These are phyloP conservation scores for Remorina albescens DNA, from an alignment of 2,797 vertebrate genomes.

Conservation along the genomic window DNA sequence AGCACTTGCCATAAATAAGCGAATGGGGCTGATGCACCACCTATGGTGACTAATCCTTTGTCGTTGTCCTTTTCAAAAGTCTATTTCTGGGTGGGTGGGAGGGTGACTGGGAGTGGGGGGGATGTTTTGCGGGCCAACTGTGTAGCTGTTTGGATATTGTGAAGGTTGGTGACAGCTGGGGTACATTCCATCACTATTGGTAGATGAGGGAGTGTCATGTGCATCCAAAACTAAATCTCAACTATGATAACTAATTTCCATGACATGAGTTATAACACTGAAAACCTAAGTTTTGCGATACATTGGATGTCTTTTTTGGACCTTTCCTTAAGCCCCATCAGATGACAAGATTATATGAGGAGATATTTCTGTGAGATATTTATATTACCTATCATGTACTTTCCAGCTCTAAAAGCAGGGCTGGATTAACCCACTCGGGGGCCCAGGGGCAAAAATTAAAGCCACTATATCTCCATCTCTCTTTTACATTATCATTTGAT, in stretches of 20 bases:
- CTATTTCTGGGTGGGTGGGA: slow-evolving; percentile 90
- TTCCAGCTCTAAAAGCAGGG: slow-evolving; percentile 27
- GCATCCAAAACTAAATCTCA: slow-evolving; percentile 58
- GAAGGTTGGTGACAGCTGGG: slow-evolving; percentile 82
- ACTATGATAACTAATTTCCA: slow-evolving; percentile 46
- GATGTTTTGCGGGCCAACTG: slow-evolving; percentile 85
- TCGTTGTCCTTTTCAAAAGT: slow-evolving; percentile 88
- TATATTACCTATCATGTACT: slow-evolving; percentile 10
- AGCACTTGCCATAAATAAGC: slow-evolving; percentile 87
- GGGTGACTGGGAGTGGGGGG: slow-evolving; percentile 62
- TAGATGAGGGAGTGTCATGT: slow-evolving; percentile 83
- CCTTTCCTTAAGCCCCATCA: not conserved
- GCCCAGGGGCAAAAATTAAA: not conserved
- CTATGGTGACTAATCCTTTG: slow-evolving; percentile 88
- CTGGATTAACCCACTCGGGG: not conserved
- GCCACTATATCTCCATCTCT: not conserved
- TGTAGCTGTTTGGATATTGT: slow-evolving; percentile 72
- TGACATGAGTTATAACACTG: slow-evolving; percentile 17
- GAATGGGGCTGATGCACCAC: slow-evolving; percentile 82
- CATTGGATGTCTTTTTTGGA: slow-evolving; percentile 17
- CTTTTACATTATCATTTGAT: not conserved
- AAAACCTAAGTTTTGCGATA: slow-evolving; percentile 29
- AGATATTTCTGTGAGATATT: slow-evolving; percentile 20
- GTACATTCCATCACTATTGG: slow-evolving; percentile 63
- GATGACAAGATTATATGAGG: slow-evolving; percentile 4